Percentiles rank a stretch among this genome's conserved stretches.
Conservation (phyloP, 2,888 invertebrate genomes). For the Drosophila lutescens region DNA sequence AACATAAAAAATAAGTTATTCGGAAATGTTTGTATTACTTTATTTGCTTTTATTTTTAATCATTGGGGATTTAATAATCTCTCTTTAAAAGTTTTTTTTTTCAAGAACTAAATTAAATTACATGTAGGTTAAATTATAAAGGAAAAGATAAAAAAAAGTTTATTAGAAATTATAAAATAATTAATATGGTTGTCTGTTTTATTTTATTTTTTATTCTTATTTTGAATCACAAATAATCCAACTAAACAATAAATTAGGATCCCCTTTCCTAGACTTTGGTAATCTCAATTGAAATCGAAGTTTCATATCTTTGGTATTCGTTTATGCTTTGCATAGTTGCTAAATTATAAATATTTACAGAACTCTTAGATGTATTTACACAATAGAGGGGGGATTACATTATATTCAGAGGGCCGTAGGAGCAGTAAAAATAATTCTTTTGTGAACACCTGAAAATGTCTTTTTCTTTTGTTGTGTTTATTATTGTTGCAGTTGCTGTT, state of each 20-base stretch:
- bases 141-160: too few species aligned
- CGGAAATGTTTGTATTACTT: too few species aligned
- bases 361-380: conserved; percentile 38
- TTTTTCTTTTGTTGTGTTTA: conserved; percentile 48
- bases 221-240: neutral
- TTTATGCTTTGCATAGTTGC: conserved; percentile 64
- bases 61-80: too few species aligned
- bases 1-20: neutral
- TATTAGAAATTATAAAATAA: too few species aligned
- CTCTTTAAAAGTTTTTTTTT: too few species aligned
- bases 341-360: conserved; percentile 51
- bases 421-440: conserved; percentile 55
- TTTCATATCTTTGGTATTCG: conserved; percentile 27
- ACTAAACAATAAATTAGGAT: neutral
- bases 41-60: too few species aligned
- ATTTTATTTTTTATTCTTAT: too few species aligned
- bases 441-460: conserved; percentile 76
- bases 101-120: too few species aligned
- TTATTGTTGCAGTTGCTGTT: conserved; percentile 34
- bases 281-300: conserved; percentile 33
- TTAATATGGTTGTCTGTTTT: too few species aligned
- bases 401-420: conserved; percentile 20
- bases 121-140: too few species aligned
- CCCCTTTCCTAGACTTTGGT: conserved; percentile 23
- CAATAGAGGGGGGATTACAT: conserved; percentile 7